A percentile compares a stretch with the other conserved stretches of the same genome.
phyloP scores from a whole-genome alignment of 2,797 vertebrate species.

The Alcedo quadribrachys region DNA sequence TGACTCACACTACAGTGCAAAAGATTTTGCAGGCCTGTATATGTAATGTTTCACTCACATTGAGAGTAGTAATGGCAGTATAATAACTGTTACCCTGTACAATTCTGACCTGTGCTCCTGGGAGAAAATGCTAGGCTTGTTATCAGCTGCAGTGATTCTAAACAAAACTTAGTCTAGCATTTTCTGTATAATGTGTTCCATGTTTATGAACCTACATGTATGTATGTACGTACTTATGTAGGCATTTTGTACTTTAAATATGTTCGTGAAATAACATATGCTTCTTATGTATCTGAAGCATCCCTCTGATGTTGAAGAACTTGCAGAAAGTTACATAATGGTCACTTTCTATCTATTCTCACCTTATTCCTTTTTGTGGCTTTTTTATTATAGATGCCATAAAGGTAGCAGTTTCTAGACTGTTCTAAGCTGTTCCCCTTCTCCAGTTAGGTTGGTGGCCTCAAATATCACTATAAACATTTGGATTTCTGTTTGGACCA shows the following conservation, averaged over 20 bases:
- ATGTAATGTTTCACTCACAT: not conserved
- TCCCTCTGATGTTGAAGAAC: not conserved
- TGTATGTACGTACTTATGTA: not conserved
- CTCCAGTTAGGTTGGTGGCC: not conserved
- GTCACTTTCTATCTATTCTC: not conserved
- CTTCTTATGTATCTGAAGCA: not conserved
- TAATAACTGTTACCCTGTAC: not conserved
- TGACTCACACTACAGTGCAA: not conserved
- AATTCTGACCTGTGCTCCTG: not conserved
- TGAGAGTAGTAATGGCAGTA: not conserved
- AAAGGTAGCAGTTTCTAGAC: not conserved
- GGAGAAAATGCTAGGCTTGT: not conserved
- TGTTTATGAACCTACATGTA: not conserved
- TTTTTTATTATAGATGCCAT: not conserved
- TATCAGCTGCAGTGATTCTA: accelerated
- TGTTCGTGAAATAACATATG: not conserved
- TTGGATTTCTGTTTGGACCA: not conserved
- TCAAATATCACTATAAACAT: not conserved
- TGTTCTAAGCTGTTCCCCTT: not conserved
- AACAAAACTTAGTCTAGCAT: not conserved
- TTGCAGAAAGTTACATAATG: not conserved
- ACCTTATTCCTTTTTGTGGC: not conserved
- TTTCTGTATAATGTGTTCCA: not conserved
- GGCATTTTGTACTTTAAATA: not conserved
- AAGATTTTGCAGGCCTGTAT: not conserved